Conservation (phyloP, 2,888 invertebrate species). For the Melitaea athalia region DNA sequence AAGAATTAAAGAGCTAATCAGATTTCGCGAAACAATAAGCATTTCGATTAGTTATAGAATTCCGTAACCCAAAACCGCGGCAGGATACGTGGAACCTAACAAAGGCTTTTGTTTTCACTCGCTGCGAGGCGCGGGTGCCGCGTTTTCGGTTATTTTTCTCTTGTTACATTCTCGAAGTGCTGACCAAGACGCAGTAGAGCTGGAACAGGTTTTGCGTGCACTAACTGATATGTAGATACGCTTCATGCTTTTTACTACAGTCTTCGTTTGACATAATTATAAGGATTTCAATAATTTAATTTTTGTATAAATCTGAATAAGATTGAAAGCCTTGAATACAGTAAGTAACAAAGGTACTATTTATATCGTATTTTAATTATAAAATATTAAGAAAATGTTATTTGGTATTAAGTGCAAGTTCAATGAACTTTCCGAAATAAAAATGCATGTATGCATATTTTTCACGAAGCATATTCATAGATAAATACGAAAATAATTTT, state of each 20-base stretch:
- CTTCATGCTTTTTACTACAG: constrained; percentile 9
- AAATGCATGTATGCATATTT: not conserved
- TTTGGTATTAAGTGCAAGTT: not conserved
- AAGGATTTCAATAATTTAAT: not conserved
- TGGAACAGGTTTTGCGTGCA: constrained; percentile 61
- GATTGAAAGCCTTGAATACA: too few relatives aligned
- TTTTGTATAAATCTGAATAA: too few relatives aligned
- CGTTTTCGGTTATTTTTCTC: constrained; percentile 68
- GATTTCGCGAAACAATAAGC: constrained; percentile 66
- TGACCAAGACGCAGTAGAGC: constrained; percentile 64
- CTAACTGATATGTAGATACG: constrained; percentile 27
- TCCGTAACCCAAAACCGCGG: constrained; percentile 69
- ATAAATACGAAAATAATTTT: not conserved
- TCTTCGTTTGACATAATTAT: not conserved
- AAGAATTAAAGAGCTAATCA: constrained; percentile 54
- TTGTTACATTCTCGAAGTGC: constrained; percentile 74
- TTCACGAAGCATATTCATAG: not conserved
- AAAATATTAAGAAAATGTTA: not conserved
- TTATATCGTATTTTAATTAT: not conserved
- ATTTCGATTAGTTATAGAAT: constrained; percentile 71
- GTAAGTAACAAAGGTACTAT: too few relatives aligned
- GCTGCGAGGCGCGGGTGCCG: constrained; percentile 52
- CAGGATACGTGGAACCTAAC: constrained; percentile 76
- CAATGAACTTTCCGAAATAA: not conserved
- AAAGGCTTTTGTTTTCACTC: constrained; percentile 76